Percentiles rank a stretch among this genome's conserved stretches.
phyloP scores from a whole-genome alignment of 2,113 vertebrate genomes.

The Naja naja region DNA sequence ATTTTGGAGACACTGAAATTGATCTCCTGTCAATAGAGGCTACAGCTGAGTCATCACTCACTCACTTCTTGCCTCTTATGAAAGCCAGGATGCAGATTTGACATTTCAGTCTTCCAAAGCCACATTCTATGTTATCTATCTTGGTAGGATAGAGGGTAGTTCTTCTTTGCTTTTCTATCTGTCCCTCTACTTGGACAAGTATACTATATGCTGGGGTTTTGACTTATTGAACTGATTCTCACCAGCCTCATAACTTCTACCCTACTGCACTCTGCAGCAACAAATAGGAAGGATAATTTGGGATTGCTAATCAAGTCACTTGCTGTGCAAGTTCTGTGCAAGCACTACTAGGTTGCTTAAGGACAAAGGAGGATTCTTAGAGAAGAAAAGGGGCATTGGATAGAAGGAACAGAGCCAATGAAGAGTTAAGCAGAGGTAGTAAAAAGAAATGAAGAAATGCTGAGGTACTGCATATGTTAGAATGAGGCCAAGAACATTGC shows the following conservation, averaged over 20 bases:
- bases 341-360: neutral
- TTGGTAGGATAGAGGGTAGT: neutral
- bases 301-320: neutral
- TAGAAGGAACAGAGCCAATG: neutral
- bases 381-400: neutral
- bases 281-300: neutral
- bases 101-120: neutral
- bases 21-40: slow-evolving; percentile 15
- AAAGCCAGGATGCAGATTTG: neutral
- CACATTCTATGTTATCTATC: neutral
- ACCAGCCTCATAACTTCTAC: too few relatives aligned
- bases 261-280: neutral
- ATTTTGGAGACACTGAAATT: slow-evolving; percentile 19
- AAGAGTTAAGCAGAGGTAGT: neutral
- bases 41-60: slow-evolving; percentile 7
- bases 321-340: too few relatives aligned
- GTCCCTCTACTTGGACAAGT: neutral
- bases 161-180: neutral
- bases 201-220: neutral
- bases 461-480: too few relatives aligned
- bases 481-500: neutral
- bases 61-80: neutral
- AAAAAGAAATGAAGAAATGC: neutral
- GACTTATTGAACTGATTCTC: neutral
- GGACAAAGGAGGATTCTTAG: neutral